A percentile compares a stretch with the other conserved stretches of the same genome.
phyloP scores from a whole-genome alignment of 1,140 invertebrate species.

The Pseudomyrmex cubaensis region DNA sequence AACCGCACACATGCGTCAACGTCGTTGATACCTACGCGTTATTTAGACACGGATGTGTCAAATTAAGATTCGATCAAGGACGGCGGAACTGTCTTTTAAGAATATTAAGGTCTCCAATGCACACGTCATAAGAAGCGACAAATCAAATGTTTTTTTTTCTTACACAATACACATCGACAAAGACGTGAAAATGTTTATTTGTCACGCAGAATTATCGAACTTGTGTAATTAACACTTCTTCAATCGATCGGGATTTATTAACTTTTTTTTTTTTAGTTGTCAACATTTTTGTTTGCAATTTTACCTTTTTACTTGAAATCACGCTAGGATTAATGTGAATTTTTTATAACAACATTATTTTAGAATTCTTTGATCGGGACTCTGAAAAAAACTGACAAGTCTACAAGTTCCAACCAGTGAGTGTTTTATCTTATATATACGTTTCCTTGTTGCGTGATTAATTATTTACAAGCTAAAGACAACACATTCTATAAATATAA shows the following conservation, averaged over 20 bases:
- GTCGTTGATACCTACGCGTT: not conserved
- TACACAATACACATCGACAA: not conserved
- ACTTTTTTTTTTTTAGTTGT: too few species aligned
- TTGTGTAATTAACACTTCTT: too few species aligned
- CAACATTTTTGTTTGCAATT: too few species aligned
- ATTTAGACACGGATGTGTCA: conserved; percentile 4
- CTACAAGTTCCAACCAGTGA: not conserved
- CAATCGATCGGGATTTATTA: too few species aligned
- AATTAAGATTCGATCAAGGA: conserved; percentile 30
- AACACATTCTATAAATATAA: not conserved
- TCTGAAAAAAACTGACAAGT: too few species aligned
- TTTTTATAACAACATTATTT: too few species aligned
- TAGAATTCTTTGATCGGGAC: too few species aligned
- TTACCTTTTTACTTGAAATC: too few species aligned
- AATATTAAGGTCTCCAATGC: conserved; percentile 15
- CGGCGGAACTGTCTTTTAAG: conserved; percentile 17
- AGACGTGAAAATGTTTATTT: too few species aligned
- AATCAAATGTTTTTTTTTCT: not conserved
- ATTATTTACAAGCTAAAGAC: not conserved
- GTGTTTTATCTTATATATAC: too few species aligned
- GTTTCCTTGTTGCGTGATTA: not conserved
- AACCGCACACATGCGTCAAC: not conserved
- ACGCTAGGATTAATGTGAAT: too few species aligned
- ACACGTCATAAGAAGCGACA: not conserved
- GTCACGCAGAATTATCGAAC: too few species aligned